Evolutionary conservation across 2,113 vertebrate species (phyloP).

Genomic region (Dipodomys ordii): DNA sequence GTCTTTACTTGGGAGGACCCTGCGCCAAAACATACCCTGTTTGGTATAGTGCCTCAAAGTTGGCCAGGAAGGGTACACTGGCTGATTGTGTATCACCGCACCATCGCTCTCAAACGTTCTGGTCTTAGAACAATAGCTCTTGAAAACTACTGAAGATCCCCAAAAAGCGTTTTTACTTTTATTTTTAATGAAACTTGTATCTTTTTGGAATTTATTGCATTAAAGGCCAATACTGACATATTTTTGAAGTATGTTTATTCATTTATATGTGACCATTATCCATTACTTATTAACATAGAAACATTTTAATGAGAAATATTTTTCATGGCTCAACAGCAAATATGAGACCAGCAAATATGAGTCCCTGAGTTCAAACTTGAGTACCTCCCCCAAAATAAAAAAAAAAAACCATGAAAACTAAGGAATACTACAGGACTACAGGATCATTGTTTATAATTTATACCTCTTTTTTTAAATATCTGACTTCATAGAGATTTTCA

Average conservation of each 20-base stretch:
- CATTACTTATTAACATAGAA: conserved; percentile 13
- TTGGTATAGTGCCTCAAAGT: not conserved
- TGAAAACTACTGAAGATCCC: not conserved
- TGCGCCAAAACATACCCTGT: fast-evolving
- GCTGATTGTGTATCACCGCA: no score
- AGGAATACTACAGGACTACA: not conserved
- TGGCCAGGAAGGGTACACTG: not conserved
- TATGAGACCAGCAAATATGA: no score
- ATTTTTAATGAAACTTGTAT: not conserved
- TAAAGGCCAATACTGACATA: conserved; percentile 26
- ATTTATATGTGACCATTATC: conserved; percentile 13
- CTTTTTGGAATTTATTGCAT: not conserved
- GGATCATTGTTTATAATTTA: conserved; percentile 1
- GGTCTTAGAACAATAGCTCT: not conserved
- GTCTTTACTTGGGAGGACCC: not conserved
- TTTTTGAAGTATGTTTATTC: conserved; percentile 36
- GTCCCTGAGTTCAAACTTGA: no score
- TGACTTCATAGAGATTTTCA: not conserved
- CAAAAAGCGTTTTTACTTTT: not conserved
- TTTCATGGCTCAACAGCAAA: no score
- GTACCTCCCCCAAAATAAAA: no score
- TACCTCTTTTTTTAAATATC: not conserved
- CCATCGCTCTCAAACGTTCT: not conserved
- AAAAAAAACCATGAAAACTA: not conserved
- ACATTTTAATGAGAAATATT: conserved; percentile 1